These are phyloP conservation scores for Enhydra lutris DNA, from an alignment of 2,113 vertebrate genomes.

Conservation along the genomic window DNA sequence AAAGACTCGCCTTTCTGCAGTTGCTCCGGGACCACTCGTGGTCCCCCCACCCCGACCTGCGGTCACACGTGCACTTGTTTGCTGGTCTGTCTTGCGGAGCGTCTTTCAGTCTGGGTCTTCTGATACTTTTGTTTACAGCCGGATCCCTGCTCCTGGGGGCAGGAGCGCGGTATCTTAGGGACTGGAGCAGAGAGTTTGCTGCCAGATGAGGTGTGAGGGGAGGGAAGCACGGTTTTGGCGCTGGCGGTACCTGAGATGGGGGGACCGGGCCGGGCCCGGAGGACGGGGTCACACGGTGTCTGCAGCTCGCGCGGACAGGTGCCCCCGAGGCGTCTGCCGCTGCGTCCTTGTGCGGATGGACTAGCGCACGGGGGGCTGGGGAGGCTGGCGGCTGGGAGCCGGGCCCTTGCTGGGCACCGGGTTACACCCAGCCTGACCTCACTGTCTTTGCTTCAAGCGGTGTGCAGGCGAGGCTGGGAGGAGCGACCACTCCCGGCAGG, in stretches of 20 bases:
- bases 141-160: not conserved
- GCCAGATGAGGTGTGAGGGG: not conserved
- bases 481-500: not conserved
- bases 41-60: not conserved
- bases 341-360: rapidly evolving
- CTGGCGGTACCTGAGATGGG: not conserved
- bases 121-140: not conserved
- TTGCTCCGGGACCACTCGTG: not conserved
- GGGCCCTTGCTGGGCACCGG: not conserved
- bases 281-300: not conserved
- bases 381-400: not conserved
- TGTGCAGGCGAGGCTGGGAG: not conserved
- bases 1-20: not conserved
- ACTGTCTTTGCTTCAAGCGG: not conserved
- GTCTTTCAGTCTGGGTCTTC: not conserved
- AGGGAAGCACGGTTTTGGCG: not conserved
- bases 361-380: no score
- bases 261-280: not conserved
- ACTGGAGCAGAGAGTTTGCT: not conserved
- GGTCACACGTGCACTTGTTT: not conserved
- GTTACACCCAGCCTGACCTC: not conserved
- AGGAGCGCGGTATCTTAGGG: not conserved
- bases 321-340: not conserved
- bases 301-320: rapidly evolving
- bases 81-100: not conserved